phyloP scores from a whole-genome alignment of 1,140 invertebrate species.

The Copidosoma floridanum region DNA sequence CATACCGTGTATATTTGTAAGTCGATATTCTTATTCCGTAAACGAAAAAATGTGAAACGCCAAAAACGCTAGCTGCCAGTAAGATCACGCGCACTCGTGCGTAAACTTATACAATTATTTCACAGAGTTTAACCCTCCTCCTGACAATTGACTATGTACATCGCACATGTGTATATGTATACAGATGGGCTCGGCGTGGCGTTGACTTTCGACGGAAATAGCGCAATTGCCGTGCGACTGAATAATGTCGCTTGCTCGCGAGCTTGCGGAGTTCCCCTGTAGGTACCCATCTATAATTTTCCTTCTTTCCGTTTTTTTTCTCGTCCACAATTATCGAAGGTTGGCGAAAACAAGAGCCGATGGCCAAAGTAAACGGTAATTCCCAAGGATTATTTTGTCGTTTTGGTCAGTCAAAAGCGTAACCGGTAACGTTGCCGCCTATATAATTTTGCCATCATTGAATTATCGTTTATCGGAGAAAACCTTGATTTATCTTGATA shows the following conservation, averaged over 20 bases:
- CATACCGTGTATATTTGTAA: too few species aligned
- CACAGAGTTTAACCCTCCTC: constrained; percentile 39
- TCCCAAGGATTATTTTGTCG: not conserved
- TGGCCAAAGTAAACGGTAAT: constrained; percentile 6
- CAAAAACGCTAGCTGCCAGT: too few species aligned
- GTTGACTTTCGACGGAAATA: constrained; percentile 53
- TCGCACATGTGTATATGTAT: constrained; percentile 45
- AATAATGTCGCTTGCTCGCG: constrained; percentile 33
- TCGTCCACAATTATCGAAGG: not conserved
- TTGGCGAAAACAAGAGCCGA: not conserved
- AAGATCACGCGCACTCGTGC: constrained; percentile 18
- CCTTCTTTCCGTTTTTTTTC: not conserved
- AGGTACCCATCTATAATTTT: too few species aligned
- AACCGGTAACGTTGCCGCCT: not conserved
- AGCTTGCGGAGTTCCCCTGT: not conserved
- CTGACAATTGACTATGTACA: constrained; percentile 52
- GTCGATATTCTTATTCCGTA: too few species aligned
- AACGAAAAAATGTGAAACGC: too few species aligned
- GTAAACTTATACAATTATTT: constrained; percentile 46
- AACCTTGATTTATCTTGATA: too few species aligned
- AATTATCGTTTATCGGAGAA: too few species aligned
- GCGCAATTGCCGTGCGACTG: constrained; percentile 55
- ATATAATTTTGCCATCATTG: too few species aligned
- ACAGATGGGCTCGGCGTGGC: constrained; percentile 42
- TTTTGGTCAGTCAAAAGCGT: not conserved